Evolutionary conservation across 2,797 vertebrate genomes (phyloP).

Genomic region (Eleutherodactylus coqui): DNA sequence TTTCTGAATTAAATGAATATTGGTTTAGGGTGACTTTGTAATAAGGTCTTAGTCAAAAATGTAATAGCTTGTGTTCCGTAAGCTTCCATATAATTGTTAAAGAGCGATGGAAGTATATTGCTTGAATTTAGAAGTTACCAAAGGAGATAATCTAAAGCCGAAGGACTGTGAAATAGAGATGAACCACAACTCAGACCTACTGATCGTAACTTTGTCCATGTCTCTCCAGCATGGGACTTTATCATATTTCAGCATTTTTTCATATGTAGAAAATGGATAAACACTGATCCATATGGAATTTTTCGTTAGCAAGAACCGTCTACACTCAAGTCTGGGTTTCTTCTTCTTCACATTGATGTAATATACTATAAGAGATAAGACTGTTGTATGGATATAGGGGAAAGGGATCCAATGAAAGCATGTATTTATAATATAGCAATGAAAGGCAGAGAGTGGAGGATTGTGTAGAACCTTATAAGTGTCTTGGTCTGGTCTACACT

Average conservation of each 20-base stretch:
- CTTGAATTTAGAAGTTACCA: conserved; percentile 4
- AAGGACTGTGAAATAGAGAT: not conserved
- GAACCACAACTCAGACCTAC: not conserved
- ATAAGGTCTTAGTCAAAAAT: conserved; percentile 38
- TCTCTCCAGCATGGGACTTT: too few relatives aligned
- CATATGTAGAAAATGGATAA: not conserved
- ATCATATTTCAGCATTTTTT: not conserved
- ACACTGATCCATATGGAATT: too few relatives aligned
- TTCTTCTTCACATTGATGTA: too few relatives aligned
- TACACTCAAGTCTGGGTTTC: not conserved
- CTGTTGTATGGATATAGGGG: too few relatives aligned
- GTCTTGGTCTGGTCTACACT: not conserved
- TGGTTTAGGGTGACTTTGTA: conserved; percentile 30
- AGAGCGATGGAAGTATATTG: conserved; percentile 30
- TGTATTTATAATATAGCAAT: too few relatives aligned
- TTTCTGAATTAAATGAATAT: conserved; percentile 24
- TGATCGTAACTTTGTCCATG: too few relatives aligned
- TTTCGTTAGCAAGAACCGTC: not conserved
- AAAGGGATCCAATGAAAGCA: too few relatives aligned
- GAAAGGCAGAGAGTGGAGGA: too few relatives aligned
- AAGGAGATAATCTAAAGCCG: not conserved
- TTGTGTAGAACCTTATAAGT: too few relatives aligned
- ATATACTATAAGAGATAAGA: too few relatives aligned
- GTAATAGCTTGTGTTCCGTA: conserved; percentile 18
- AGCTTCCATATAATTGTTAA: conserved; percentile 18